Evolutionary conservation across 2,113 vertebrate species (phyloP), one percentile per base, ranked within the genome.

Genomic region (Clarias batrachus): DNA sequence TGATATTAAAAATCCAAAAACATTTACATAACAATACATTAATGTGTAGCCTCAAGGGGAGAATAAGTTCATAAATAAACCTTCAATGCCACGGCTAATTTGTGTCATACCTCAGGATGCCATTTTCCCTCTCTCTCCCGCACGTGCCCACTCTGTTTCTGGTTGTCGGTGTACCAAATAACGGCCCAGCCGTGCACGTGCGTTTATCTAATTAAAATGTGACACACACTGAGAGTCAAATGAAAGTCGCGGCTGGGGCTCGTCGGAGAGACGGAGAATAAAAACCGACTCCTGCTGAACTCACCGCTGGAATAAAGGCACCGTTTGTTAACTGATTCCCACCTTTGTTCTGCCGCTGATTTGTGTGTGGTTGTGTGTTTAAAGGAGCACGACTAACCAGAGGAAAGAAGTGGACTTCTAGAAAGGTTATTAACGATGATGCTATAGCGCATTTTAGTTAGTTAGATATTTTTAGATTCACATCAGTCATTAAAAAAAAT

Each of bases 211-310:
- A 90, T 90, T 90, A 90, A 90, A 88, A 89, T 87, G 88, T 89
- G 86, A 89, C 90, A 88, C 90, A 90, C 88, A 90, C 90, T 90
- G 90, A 87, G 90, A 90, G 90, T 90, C 90, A 90, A 90, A 90
- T 90, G 90, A 90, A 90, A 90, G 90, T 87, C 90, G 87, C 90
- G 88, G 90, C 90, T 87, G 88, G 90, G 79, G 88, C 86, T 88
- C 86, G 82, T 81, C 59, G 82, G 84, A 84, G 88, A 86, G 88
- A 83, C 80, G 52, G 68, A 87, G 86, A 87, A 89, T 84, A 89
- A 90, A 87, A 90, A 86, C n/a, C 84, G 65, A 80, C 88, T 88
- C 90, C 86, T 80, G 85, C 90, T 62, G 90, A 86, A 90, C 57
- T 85, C 89, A 41, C 88, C 87, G 84, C 80, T 57, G 88, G 86